Evolutionary conservation across 2,113 vertebrate genomes (phyloP), one percentile per base, ranked within the genome.

Genomic region (Eublepharis macularius): DNA sequence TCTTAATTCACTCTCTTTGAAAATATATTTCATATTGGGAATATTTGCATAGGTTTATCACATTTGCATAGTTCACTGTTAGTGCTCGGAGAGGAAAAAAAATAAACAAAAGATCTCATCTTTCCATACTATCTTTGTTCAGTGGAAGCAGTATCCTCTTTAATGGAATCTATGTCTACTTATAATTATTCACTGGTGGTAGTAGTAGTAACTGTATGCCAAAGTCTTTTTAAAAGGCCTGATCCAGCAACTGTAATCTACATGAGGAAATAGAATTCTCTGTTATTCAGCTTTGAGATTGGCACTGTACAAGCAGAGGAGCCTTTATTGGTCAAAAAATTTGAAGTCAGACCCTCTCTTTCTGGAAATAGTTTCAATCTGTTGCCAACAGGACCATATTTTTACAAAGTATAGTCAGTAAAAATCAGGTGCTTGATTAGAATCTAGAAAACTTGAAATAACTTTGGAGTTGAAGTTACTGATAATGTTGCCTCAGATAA

Each of bases 1-100:
- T 88, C 65, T 0, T 2, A 88, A 87, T 90, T 89, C 72, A 75
- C 60, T 85, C 36, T 90, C 70, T 83, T 41, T 54, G 6, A 88
- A 60, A 75, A 19, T 63, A 89, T 73, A 57, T 63, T 69, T 83
- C 66, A 72, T 85, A 5, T 36, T 39, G 68, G 24, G 36, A 79
- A 89, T 72, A 76, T 2, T 4, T 68, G 3, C 60, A 74, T 83
- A 81, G 70, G 13, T 65, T 81, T 49, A 1, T 57, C 77, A 73
- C 26, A 29, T 68, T 87, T 65, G 69, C 65, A 82, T 49, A 66
- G 84, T 76, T 77, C 79, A 77, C 21, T 5, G 7, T 32, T 73
- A 16, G 7, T 80, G 4, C 12, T 2, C 60, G 21, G 78, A 6
- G 14, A 32, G 26, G 43, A 13, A 1, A 19, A 8, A 1, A 41